Base-by-base conservation (phyloP, 2,113 vertebrate species). In the Xyliphius kryptos region DNA sequence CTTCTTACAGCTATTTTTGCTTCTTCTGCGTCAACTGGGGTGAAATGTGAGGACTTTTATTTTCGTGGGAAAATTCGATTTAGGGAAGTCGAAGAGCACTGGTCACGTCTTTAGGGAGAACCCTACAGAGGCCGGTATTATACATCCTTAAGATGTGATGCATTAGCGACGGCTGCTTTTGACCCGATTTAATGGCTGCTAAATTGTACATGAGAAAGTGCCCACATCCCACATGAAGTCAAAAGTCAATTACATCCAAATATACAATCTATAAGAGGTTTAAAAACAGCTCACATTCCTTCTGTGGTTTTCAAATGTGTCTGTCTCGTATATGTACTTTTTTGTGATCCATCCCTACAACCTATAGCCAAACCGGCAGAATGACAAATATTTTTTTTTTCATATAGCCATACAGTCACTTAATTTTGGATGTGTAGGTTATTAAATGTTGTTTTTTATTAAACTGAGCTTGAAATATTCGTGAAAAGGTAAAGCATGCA, bases 41-140 rank as follows among this genome's bases (percentile, higher is more conserved):
- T 56, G 22, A 11, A 55, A 12, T 10, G 44, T 15, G 20, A 17
- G 8, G 36, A 20, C 3, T 26, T 40, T 44, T 40, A 6, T 59
- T 67, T 49, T 68, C 55, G 67, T 73, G 74, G 74, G 70, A 76
- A 76, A 73, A 53, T 19, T 11, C 52, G 13, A 44, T 19, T 11
- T 40, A 53, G 67, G 67, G 60, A 73, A 74, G 22, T 60, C 10
- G 51, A 56, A 38, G 68, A 52, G 49, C 66, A 67, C 58, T 66
- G 68, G 66, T 67, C 61, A 55, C 52, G 43, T 15, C 57, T 38
- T 36, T 15, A 58, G 47, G 46, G 52, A 38, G 61, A 49, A 49
- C 26, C 9, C 65, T 44, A 57, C 68, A 53, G 68, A 68, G 73
- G 61, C 67, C 56, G 56, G 36, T 16, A 11, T 47, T 63, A 47